Evolutionary conservation across 2,797 vertebrate genomes (phyloP), one percentile per base, ranked within the genome.

Genomic region (Odontamblyopus lacepedii): DNA sequence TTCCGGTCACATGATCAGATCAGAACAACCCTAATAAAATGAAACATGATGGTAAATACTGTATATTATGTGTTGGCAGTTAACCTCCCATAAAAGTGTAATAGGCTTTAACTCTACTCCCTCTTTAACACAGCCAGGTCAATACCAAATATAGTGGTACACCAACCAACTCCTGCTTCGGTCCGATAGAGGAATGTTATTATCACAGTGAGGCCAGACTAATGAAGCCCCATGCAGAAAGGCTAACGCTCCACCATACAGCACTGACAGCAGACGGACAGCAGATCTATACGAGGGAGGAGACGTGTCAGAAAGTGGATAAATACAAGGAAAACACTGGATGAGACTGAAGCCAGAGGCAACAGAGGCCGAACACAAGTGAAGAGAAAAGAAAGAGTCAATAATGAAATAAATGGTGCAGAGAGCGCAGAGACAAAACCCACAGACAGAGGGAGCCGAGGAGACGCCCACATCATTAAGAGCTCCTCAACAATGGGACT

Each of bases 151-250:
- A 55, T 9, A 55, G 19, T n/a, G 2, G 19, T 55, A 13, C 53
- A n/a, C n/a, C 19, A 55, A 53, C 19, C 26, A 6, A 78, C 87
- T 87, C 83, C 83, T 86, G 84, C 86, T 86, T 87, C 81, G 78
- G 73, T 78, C 80, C 87, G 85, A 85, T 81, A 84, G 88, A 86
- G 86, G 88, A 90, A 89, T 85, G 89, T 91, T 88, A 92, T 92
- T 91, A 94, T 80, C 80, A 81, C 85, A 93, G 87, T 80, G 83
- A 79, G 78, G 82, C 87, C 84, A 81, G 83, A 77, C 81, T 92
- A 92, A 93, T 88, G 91, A 94, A 91, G 91, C 84, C 89, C 83
- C 84, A 81, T 87, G 76, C 23, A 77, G 87, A 63, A 80, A 81
- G 19, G 35, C 35, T 23, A 4, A 41, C 38, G 12, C 30, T 26